phyloP scores from a whole-genome alignment of 2,113 vertebrate genomes.

The Amazona guildingii region DNA sequence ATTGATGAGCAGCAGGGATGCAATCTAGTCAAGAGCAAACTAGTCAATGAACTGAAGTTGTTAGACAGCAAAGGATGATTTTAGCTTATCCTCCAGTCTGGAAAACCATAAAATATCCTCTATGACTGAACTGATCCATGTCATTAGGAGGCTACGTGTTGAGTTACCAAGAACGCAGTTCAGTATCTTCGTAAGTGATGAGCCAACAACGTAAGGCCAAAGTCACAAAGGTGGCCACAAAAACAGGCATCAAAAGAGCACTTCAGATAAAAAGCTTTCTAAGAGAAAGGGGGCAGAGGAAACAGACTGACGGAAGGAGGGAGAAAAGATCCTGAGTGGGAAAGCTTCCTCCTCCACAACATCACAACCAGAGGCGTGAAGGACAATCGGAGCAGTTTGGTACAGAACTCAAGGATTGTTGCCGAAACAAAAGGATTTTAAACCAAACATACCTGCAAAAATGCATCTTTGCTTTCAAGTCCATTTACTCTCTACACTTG shows the following conservation, averaged over 20 bases:
- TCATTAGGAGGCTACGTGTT: neutral
- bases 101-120: neutral
- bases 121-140: neutral
- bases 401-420: neutral
- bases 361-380: neutral
- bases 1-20: neutral
- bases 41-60: neutral
- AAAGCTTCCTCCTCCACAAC: neutral
- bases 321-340: neutral
- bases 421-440: neutral
- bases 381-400: neutral
- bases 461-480: neutral
- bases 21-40: neutral
- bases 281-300: neutral
- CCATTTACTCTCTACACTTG: neutral
- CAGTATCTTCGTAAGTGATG: neutral
- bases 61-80: neutral
- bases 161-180: neutral
- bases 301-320: neutral
- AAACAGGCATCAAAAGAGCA: neutral
- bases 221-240: neutral
- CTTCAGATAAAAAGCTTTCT: conserved; percentile 10
- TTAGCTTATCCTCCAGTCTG: neutral
- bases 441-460: neutral
- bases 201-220: neutral